Percentiles rank a stretch among this genome's conserved stretches.
phyloP scores from a whole-genome alignment of 2,888 invertebrate genomes.

The Phyto melanocephala region DNA sequence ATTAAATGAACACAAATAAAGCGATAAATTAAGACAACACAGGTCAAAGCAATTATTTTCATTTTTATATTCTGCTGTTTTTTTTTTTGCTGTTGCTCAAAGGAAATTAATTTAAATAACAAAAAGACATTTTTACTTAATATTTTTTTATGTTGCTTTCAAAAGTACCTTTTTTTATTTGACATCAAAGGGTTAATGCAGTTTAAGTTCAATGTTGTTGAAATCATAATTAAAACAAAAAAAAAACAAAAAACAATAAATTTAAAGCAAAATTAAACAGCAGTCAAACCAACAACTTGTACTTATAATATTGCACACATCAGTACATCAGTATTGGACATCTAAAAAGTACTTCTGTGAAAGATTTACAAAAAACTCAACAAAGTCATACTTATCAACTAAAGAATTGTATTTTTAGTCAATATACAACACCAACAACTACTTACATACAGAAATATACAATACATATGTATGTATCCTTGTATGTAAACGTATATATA shows the following conservation, averaged over 20 bases:
- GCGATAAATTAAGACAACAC: conserved; percentile 44
- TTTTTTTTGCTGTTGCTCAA: conserved; percentile 12
- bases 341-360: conserved; percentile 9
- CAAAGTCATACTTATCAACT: conserved; percentile 40
- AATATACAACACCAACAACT: neutral
- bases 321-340: neutral
- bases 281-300: conserved; percentile 1
- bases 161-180: conserved; percentile 54
- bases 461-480: too few relatives aligned
- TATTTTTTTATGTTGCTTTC: conserved; percentile 21
- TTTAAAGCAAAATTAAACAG: conserved; percentile 3
- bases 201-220: conserved; percentile 64
- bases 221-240: conserved; percentile 48
- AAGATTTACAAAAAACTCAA: conserved; percentile 19
- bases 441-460: neutral
- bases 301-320: neutral
- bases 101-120: conserved; percentile 39
- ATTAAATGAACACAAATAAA: conserved; percentile 20
- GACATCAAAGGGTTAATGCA: conserved; percentile 63
- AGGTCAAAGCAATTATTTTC: conserved; percentile 62
- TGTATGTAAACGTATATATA: too few relatives aligned
- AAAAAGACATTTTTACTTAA: conserved; percentile 41
- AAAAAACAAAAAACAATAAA: conserved; percentile 25
- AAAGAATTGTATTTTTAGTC: conserved; percentile 8
- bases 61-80: conserved; percentile 19